Conservation (phyloP, 2,888 invertebrate genomes). For the Theretra japonica region DNA sequence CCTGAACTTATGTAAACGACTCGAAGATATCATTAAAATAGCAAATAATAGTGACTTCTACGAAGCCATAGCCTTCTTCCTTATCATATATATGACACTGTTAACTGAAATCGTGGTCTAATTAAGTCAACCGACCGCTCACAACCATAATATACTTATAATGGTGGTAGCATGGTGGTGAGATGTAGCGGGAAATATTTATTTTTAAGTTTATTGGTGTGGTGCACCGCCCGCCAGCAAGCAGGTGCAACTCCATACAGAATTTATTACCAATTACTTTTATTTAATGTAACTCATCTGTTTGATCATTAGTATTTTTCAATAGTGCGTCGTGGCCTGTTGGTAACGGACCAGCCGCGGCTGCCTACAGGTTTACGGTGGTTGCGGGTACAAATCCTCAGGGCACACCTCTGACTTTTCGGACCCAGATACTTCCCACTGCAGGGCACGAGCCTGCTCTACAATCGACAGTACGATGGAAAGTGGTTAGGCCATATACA, state of each 20-base stretch:
- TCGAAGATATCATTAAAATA: neutral
- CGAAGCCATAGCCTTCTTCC: conserved; percentile 26
- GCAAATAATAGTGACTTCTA: conserved; percentile 1
- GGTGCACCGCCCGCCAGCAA: too few species aligned
- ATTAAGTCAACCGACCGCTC: conserved; percentile 31
- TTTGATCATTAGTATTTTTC: too few species aligned
- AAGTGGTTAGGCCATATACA: too few species aligned
- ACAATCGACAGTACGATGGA: too few species aligned
- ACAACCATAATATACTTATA: neutral
- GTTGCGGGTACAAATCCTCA: too few species aligned
- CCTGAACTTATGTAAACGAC: neutral
- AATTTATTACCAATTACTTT: neutral
- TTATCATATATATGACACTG: conserved; percentile 40
- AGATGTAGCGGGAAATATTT: neutral
- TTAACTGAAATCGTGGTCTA: conserved; percentile 37
- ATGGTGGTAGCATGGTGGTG: neutral
- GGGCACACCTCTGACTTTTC: too few species aligned
- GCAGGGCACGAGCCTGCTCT: too few species aligned
- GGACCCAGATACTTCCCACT: too few species aligned
- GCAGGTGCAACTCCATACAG: too few species aligned
- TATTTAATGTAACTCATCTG: neutral
- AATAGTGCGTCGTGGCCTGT: too few species aligned
- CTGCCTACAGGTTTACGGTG: too few species aligned
- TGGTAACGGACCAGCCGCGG: too few species aligned
- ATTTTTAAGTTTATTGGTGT: neutral